Percentiles rank a stretch among this genome's conserved stretches.
phyloP scores from a whole-genome alignment of 2,888 invertebrate species.

The Tortrix viridana region DNA sequence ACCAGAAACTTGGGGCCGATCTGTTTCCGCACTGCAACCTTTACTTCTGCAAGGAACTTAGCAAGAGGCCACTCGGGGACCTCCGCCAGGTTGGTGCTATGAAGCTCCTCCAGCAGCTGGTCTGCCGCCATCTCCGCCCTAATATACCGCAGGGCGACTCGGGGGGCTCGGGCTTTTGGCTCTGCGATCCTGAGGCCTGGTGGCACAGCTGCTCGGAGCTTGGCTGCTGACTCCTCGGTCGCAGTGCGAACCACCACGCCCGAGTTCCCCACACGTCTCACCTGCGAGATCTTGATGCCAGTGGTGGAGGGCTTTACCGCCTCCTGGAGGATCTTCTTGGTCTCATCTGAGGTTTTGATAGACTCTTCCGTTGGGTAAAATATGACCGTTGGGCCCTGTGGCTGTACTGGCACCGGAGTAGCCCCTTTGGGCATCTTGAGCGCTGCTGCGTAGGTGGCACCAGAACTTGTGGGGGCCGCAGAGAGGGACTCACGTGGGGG shows the following conservation, averaged over 20 bases:
- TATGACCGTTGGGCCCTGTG: conserved; percentile 22
- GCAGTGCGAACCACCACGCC: conserved; percentile 38
- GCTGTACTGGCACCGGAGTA: too few relatives aligned
- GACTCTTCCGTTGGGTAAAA: conserved; percentile 30
- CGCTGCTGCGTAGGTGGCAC: not conserved
- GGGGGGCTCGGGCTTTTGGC: conserved; percentile 17
- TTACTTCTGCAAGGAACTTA: not conserved
- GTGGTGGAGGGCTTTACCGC: not conserved
- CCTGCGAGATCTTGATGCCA: conserved; percentile 6
- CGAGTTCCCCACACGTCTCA: conserved; percentile 33
- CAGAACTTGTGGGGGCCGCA: too few relatives aligned
- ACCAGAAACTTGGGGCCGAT: not conserved
- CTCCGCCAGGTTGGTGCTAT: conserved; percentile 21
- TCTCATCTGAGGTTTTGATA: conserved; percentile 24
- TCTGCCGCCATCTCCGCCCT: not conserved
- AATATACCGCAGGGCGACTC: not conserved
- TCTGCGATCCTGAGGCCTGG: conserved; percentile 2
- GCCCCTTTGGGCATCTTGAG: not conserved
- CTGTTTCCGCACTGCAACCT: conserved; percentile 2
- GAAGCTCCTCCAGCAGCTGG: conserved; percentile 3
- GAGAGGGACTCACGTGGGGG: too few relatives aligned
- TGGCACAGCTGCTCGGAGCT: conserved; percentile 27
- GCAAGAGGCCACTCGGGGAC: conserved; percentile 15
- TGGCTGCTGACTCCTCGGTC: not conserved
- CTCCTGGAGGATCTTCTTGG: conserved; percentile 4